Evolutionary conservation across 2,888 invertebrate genomes (phyloP), one percentile per base, ranked within the genome.

Genomic region (Platynereis dumerilii): DNA sequence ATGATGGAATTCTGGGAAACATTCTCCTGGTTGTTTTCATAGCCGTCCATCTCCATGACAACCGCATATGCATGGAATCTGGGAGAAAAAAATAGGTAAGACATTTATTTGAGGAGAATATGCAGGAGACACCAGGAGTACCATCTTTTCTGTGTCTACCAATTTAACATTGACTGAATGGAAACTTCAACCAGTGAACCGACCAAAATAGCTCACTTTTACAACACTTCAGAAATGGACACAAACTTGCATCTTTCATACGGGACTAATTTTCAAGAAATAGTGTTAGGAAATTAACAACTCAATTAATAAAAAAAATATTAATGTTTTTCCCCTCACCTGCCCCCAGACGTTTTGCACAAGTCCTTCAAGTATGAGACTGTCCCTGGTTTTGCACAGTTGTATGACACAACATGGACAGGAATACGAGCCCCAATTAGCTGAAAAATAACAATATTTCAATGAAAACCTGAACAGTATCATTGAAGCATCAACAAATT

Each of bases 1-100:
- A 80, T 69, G 15, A 82, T 70, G 28, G 83, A 76, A 67, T 81
- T 80, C 44, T 75, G 72, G 17, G 72, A 71, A 5, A 74, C 68
- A 12, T 42, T 60, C 17, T 60, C 27, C n/a, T 78, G 76, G 10
- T 73, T 66, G 15, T 74, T 69, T 62, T 83, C 82, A 69, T 79
- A 83, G 2, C 76, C 72, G 61, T 83, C 82, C 77, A 82, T 74
- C 70, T 82, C 82, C 81, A 82, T 81, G 22, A 79, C 75, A 22
- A 83, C 78, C 24, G 79, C 80, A 73, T 83, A 83, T 0, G 81
- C 81, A 73, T 83, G 83, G 68, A 82, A 83, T 57, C 83, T 83
- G 73, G 22, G 28, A 10, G 27, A 67, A 10, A 56, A 58, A 24
- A 45, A n/a, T n/a, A n/a, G n/a, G n/a, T n/a, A n/a, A n/a, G n/a